Base-by-base conservation (phyloP, 1,140 invertebrate species). In the Oscheius sp. region DNA sequence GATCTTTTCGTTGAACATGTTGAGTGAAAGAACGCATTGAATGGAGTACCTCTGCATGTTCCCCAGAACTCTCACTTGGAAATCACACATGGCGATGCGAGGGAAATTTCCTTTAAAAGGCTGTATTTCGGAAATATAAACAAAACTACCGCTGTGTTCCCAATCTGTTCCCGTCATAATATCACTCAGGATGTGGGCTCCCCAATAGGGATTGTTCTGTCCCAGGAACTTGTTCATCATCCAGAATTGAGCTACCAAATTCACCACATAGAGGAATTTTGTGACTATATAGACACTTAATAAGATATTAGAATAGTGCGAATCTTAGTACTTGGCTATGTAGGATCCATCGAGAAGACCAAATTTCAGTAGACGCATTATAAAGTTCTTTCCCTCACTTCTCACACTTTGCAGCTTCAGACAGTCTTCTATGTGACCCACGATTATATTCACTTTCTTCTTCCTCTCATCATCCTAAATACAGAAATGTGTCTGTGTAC, bases 201-300 rank as follows among this genome's bases (percentile, higher is more conserved):
- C 81, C 80, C 80, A 81, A 3, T 71, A 46, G 13, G 68, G 66
- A 69, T 82, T 61, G 32, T 79, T 77, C 67, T 79, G 84, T 20
- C 85, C 85, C 45, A 88, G 75, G 72, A 88, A 87, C 61, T 82
- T 80, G 78, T 88, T 88, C 76, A 88, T 80, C 71, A 88, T 80
- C 75, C 86, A 86, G 59, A 88, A 82, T 78, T 88, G 87, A 20
- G 86, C 87, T 49, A 88, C 82, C 20, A 85, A 84, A 79, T 88
- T 88, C 13, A 82, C 68, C 34, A 88, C 83, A 74, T 87, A 88
- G 31, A 87, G 69, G 4, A 85, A 63, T 78, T 88, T 88, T 15
- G 86, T 85, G 26, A 86, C 70, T 28, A 87, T 77, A 77, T 87
- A 88, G 49, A 85, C 80, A 62, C 83, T 82, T 23, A 68, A 79